A percentile compares a stretch with the other conserved stretches of the same genome.
These are phyloP conservation scores for Muscicapa adusta DNA, from an alignment of 2,113 vertebrate species.

Conservation along the genomic window DNA sequence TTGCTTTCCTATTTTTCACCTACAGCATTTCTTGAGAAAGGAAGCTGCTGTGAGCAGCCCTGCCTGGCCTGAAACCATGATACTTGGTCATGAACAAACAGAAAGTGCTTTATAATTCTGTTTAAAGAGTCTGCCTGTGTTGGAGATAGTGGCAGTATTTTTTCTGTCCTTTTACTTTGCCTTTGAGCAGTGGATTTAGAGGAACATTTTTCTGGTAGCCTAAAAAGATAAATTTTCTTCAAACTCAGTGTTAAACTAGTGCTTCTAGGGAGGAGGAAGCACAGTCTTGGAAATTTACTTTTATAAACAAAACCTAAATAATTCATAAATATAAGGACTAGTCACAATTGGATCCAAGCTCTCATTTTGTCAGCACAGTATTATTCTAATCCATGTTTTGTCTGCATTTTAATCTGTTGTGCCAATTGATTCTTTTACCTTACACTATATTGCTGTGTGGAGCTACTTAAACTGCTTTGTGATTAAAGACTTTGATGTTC, in stretches of 20 bases:
- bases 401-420: neutral
- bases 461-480: neutral
- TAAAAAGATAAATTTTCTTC: neutral
- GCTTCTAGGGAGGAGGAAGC: neutral
- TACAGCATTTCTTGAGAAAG: neutral
- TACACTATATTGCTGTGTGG: neutral
- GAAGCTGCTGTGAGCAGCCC: neutral
- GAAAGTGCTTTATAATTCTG: neutral
- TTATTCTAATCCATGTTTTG: neutral
- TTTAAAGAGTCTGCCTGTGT: neutral
- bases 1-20: neutral
- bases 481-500: neutral
- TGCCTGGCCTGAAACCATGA: neutral
- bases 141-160: neutral
- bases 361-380: neutral
- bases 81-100: neutral
- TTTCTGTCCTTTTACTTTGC: neutral
- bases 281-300: neutral
- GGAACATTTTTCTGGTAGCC: neutral
- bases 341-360: neutral
- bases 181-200: neutral
- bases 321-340: neutral
- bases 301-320: neutral
- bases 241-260: neutral
- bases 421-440: neutral